Evolutionary conservation across 1,140 invertebrate species (phyloP).

Genomic region (Drosophila azteca): DNA sequence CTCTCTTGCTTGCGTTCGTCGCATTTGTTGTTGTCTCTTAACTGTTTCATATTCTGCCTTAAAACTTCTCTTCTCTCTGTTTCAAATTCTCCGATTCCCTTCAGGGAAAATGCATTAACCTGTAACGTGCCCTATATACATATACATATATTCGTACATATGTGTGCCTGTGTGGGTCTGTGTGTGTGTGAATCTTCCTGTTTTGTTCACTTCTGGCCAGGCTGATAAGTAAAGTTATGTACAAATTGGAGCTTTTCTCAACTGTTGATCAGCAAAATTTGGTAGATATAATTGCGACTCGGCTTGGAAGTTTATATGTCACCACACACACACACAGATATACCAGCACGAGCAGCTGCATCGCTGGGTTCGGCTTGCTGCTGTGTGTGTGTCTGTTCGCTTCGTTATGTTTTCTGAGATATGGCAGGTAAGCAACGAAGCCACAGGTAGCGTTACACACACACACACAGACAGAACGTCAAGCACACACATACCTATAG

Average conservation of each 20-base stretch:
- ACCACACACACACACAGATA: conserved; percentile 27
- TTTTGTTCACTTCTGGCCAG: too few species aligned
- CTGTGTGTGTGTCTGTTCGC: conserved; percentile 13
- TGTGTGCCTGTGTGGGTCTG: neutral
- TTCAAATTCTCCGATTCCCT: conserved; percentile 30
- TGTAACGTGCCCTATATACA: neutral
- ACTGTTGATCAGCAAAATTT: conserved; percentile 24
- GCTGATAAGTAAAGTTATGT: conserved; percentile 24
- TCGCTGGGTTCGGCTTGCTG: conserved; percentile 4
- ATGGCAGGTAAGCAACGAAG: conserved; percentile 62
- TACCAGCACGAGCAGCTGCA: conserved; percentile 41
- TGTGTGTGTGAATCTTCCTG: conserved; percentile 11
- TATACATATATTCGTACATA: too few species aligned
- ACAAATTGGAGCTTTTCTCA: neutral
- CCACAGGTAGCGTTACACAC: conserved; percentile 60
- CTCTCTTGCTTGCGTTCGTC: conserved; percentile 37
- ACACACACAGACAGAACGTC: conserved; percentile 11
- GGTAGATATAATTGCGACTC: conserved; percentile 68
- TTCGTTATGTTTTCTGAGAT: conserved; percentile 56
- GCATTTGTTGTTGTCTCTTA: conserved; percentile 44
- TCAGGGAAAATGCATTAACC: conserved; percentile 34
- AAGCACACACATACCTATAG: conserved; percentile 11
- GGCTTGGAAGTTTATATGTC: conserved; percentile 69
- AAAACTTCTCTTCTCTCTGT: conserved; percentile 4
- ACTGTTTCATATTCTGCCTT: conserved; percentile 34